Percentiles rank a stretch among this genome's conserved stretches.
Conservation (phyloP, 2,113 vertebrate genomes). For the Zingel zingel region DNA sequence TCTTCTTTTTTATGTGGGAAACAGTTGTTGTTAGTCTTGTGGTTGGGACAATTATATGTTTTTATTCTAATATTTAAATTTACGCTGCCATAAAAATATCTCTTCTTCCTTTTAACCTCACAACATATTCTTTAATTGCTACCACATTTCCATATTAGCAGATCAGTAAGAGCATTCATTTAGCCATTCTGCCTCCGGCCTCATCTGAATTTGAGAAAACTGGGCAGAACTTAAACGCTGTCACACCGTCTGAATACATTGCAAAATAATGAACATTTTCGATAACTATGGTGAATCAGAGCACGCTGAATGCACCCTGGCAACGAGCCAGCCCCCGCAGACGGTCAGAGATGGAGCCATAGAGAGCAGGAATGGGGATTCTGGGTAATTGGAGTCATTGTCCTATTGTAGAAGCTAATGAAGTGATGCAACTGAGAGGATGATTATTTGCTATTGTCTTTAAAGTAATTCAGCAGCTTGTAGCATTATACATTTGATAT, state of each 20-base stretch:
- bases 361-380: conserved; percentile 57
- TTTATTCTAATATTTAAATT: conserved; percentile 11
- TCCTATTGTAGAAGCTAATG: conserved; percentile 73
- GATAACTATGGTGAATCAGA: conserved; percentile 69
- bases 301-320: conserved; percentile 66
- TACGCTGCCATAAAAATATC: neutral
- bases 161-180: conserved; percentile 19
- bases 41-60: neutral
- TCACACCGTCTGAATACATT: conserved; percentile 63
- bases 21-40: neutral
- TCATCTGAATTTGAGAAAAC: conserved; percentile 47
- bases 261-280: conserved; percentile 73
- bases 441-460: conserved; percentile 51
- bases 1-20: neutral
- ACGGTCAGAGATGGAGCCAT: conserved; percentile 59
- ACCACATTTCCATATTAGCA: conserved; percentile 20
- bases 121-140: conserved; percentile 22
- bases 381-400: conserved; percentile 74
- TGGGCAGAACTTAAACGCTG: conserved; percentile 62
- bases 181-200: conserved; percentile 36
- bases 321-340: conserved; percentile 58
- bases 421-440: conserved; percentile 67
- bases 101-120: neutral
- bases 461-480: conserved; percentile 55
- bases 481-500: neutral